Conservation (phyloP, 1,140 invertebrate genomes). For the Stegodyphus dumicola region DNA sequence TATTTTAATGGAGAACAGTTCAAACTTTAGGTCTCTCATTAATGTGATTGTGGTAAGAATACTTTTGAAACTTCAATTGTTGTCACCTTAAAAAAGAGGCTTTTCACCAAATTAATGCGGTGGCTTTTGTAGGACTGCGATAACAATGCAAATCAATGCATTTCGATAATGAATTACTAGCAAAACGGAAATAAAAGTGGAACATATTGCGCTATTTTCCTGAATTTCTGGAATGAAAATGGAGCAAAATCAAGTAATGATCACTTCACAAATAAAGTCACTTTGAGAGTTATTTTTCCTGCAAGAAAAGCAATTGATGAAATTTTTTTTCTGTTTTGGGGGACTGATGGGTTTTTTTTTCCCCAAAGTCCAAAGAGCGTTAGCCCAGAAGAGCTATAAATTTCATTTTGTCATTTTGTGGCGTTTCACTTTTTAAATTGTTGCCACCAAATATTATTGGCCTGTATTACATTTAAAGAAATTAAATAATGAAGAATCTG, state of each 20-base stretch:
- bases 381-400: too few species aligned
- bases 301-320: too few species aligned
- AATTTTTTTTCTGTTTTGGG: too few species aligned
- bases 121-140: neutral
- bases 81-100: constrained; percentile 9
- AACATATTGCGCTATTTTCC: neutral
- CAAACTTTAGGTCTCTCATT: constrained; percentile 46
- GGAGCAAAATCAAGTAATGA: neutral
- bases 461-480: too few species aligned
- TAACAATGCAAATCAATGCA: neutral
- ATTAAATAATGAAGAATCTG: too few species aligned
- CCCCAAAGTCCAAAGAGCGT: too few species aligned
- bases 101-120: constrained; percentile 23
- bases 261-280: too few species aligned
- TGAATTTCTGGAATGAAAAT: neutral
- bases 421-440: too few species aligned
- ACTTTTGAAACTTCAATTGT: constrained; percentile 25
- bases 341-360: too few species aligned
- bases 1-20: constrained; percentile 44
- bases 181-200: neutral
- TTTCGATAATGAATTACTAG: constrained; percentile 14
- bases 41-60: constrained; percentile 29
- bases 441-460: too few species aligned
- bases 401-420: too few species aligned
- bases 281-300: too few species aligned